phyloP scores from a whole-genome alignment of 2,888 invertebrate species.

The Pomacea canaliculata region DNA sequence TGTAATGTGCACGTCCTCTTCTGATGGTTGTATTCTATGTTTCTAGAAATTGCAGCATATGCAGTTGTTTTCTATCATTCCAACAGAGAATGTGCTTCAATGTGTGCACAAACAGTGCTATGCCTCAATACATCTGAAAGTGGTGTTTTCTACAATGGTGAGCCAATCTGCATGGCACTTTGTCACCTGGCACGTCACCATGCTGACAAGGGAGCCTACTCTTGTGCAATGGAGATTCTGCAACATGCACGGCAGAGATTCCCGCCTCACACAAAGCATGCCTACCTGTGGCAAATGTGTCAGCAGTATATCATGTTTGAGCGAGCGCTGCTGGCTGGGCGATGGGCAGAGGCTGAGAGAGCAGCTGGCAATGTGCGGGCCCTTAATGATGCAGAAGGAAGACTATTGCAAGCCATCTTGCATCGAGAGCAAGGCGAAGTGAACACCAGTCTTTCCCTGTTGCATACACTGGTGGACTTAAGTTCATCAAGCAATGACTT shows the following conservation, averaged over 20 bases:
- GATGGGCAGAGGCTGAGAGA: slow-evolving; percentile 80
- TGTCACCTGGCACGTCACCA: slow-evolving; percentile 78
- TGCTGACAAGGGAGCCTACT: slow-evolving; percentile 74
- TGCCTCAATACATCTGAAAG: slow-evolving; percentile 80
- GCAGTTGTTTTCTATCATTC: not conserved
- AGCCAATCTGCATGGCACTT: slow-evolving; percentile 79
- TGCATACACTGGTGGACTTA: slow-evolving; percentile 55
- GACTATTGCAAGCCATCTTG: slow-evolving; percentile 57
- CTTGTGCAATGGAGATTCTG: slow-evolving; percentile 75
- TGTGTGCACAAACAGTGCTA: slow-evolving; percentile 84
- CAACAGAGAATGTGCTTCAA: slow-evolving; percentile 79
- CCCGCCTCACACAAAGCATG: slow-evolving; percentile 75
- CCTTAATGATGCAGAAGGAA: slow-evolving; percentile 78
- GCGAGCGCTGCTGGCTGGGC: slow-evolving; percentile 70
- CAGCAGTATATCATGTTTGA: slow-evolving; percentile 66
- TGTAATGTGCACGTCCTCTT: too few species aligned
- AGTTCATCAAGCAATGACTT: slow-evolving; percentile 41
- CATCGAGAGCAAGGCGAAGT: slow-evolving; percentile 64
- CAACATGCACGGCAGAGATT: slow-evolving; percentile 77
- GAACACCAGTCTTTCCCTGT: slow-evolving; percentile 48
- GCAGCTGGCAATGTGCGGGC: slow-evolving; percentile 79
- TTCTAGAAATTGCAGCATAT: too few species aligned
- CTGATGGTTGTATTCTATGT: too few species aligned
- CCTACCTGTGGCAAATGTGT: slow-evolving; percentile 78
- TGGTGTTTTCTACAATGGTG: slow-evolving; percentile 75